These are phyloP conservation scores for Morpho achilles DNA, from an alignment of 2,888 invertebrate genomes.

Conservation along the genomic window DNA sequence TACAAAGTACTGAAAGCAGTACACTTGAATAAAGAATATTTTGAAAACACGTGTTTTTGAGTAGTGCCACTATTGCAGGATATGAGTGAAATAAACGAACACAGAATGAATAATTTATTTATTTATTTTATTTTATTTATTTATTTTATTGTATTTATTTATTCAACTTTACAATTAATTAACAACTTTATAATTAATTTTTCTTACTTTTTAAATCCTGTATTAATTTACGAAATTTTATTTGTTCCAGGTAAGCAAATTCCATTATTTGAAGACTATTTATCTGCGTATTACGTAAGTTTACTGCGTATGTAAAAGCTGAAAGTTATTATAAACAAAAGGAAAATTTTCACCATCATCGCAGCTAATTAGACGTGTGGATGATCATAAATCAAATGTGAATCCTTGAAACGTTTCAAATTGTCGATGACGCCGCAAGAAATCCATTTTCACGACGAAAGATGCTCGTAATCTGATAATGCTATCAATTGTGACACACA, in stretches of 20 bases:
- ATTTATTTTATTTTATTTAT: too few species aligned
- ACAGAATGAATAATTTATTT: too few species aligned
- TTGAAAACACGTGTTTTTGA: too few species aligned
- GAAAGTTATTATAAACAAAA: background rate
- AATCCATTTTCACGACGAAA: slow-evolving; percentile 36
- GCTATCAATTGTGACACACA: slow-evolving; percentile 41
- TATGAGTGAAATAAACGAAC: too few species aligned
- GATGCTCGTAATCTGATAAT: slow-evolving; percentile 54
- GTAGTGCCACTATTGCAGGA: too few species aligned
- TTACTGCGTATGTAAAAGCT: slow-evolving; percentile 2
- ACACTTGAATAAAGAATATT: too few species aligned
- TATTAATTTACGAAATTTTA: background rate
- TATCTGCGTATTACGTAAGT: background rate
- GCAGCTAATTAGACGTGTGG: slow-evolving; percentile 22
- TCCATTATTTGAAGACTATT: background rate
- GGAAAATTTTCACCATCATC: slow-evolving; percentile 17
- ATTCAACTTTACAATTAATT: too few species aligned
- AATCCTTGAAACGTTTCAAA: slow-evolving; percentile 31
- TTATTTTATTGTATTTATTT: too few species aligned
- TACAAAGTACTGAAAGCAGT: too few species aligned
- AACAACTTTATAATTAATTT: too few species aligned
- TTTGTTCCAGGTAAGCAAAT: slow-evolving; percentile 13
- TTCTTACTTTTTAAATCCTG: too few species aligned
- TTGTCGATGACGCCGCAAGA: slow-evolving; percentile 44
- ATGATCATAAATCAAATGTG: slow-evolving; percentile 29